Evolutionary conservation across 64 coral and sea anemone species (phyloP), one percentile per base, ranked within the genome.

Genomic region (Actinia equina): DNA sequence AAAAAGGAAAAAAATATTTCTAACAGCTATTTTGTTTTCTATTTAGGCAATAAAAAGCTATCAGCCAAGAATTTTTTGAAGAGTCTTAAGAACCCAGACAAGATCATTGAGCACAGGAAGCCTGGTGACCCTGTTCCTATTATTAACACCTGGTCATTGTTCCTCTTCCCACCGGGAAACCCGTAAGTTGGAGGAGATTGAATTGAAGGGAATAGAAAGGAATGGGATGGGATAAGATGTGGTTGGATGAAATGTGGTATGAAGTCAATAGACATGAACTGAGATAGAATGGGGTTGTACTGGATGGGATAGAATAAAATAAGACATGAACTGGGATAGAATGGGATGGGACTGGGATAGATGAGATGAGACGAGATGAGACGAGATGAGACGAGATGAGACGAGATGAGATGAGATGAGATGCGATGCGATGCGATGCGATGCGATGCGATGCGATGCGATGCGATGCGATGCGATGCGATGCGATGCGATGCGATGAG

Each of bases 141-240:
- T 17, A 98, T 98, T 46, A 83, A 98, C 44, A 98, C 95, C 0
- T 94, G 92, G 87, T 93, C 95, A 43, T 82, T 98, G 19, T 98
- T 98, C 91, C 86, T 94, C 77, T 98, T 98, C 60, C 89, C 92
- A 46, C 95, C 95, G 0, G 92, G 89, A 37, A 98, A 98, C 87
- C 95, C 95, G 95, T 98, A 78, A 92, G 95, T 98, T 65, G 17
- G 43, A 45, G n/a, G 69, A 74, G 5, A 74, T 15, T n/a, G 23
- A 74, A 37, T 30, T 9, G 27, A 37, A 74, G 37, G 69, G 69
- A 12, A 30, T 74, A 14, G 5, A 15, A 30, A 41, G 25, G 69
- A 10, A 41, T 30, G 23, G 22, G 5, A 65, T 65, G 22, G 11
- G 12, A 74, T 74, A 2, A 9, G 69, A 37, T 71, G 25, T 2